phyloP scores from a whole-genome alignment of 2,113 vertebrate species.

The mouse (Mus musculus) region DNA sequence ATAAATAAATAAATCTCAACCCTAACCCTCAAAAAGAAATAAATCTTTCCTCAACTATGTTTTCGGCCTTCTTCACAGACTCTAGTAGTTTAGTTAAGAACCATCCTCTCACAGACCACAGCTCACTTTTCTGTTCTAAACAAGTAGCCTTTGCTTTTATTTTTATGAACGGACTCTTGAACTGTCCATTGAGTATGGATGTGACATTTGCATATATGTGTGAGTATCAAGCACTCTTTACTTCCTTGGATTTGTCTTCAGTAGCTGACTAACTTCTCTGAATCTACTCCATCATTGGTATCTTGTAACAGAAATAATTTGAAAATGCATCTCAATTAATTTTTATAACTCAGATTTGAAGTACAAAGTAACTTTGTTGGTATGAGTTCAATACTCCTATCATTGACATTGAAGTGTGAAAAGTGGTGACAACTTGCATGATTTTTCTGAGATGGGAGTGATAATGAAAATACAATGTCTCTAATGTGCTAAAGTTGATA shows the following conservation, averaged over 20 bases:
- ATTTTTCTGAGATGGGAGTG: background rate
- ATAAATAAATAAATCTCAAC: no score
- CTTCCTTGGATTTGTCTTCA: background rate
- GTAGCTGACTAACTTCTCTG: background rate
- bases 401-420: background rate
- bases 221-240: background rate
- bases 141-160: background rate
- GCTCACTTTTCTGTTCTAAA: background rate
- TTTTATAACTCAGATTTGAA: background rate
- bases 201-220: background rate
- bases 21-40: no score
- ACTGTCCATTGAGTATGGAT: background rate
- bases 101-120: background rate
- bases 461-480: background rate
- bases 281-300: background rate
- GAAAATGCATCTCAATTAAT: background rate
- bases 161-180: background rate
- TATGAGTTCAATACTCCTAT: background rate
- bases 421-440: background rate
- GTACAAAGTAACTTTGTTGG: background rate
- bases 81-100: background rate
- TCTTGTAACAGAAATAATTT: background rate
- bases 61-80: background rate
- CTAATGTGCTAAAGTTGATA: background rate
- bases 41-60: background rate